Percentiles rank a stretch among this genome's conserved stretches.
These are phyloP conservation scores for Liopterus haemorrhoidalis DNA, from an alignment of 2,888 invertebrate genomes.

Conservation along the genomic window DNA sequence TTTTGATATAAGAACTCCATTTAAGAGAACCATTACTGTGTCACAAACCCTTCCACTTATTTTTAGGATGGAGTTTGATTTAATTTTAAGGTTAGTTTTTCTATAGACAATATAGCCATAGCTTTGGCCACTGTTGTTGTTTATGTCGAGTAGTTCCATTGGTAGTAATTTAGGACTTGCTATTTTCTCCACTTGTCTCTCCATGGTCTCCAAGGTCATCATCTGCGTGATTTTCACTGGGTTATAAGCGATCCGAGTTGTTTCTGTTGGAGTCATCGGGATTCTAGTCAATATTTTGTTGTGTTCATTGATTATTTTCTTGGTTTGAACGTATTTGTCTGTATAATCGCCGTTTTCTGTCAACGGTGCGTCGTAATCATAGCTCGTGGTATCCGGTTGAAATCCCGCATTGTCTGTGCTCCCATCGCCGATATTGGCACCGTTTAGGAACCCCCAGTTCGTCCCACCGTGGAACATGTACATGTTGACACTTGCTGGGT, in stretches of 20 bases:
- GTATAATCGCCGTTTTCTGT: slow-evolving; percentile 86
- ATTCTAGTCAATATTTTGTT: slow-evolving; percentile 37
- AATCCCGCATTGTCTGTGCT: slow-evolving; percentile 22
- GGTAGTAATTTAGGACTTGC: slow-evolving; percentile 27
- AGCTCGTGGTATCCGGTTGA: slow-evolving; percentile 45
- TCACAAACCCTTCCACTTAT: slow-evolving; percentile 46
- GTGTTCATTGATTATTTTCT: slow-evolving; percentile 48
- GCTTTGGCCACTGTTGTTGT: slow-evolving; percentile 49
- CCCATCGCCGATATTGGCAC: slow-evolving; percentile 33
- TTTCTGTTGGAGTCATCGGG: slow-evolving; percentile 40
- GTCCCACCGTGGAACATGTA: slow-evolving; percentile 92
- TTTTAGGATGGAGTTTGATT: slow-evolving; percentile 36
- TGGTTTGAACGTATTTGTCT: slow-evolving; percentile 67
- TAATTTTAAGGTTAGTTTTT: slow-evolving; percentile 38
- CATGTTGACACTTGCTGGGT: slow-evolving; percentile 62
- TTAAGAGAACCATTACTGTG: slow-evolving; percentile 48
- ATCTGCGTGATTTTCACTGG: slow-evolving; percentile 32
- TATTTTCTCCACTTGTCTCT: slow-evolving; percentile 24
- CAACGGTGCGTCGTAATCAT: slow-evolving; percentile 75
- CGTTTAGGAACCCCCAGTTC: slow-evolving; percentile 63
- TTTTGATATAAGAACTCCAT: slow-evolving; percentile 42
- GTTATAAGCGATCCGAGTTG: slow-evolving; percentile 39
- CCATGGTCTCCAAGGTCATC: slow-evolving; percentile 30
- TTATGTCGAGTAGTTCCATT: slow-evolving; percentile 42
- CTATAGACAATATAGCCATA: slow-evolving; percentile 54